phyloP scores from a whole-genome alignment of 1,140 invertebrate species.

The Matsumurasca onukii region DNA sequence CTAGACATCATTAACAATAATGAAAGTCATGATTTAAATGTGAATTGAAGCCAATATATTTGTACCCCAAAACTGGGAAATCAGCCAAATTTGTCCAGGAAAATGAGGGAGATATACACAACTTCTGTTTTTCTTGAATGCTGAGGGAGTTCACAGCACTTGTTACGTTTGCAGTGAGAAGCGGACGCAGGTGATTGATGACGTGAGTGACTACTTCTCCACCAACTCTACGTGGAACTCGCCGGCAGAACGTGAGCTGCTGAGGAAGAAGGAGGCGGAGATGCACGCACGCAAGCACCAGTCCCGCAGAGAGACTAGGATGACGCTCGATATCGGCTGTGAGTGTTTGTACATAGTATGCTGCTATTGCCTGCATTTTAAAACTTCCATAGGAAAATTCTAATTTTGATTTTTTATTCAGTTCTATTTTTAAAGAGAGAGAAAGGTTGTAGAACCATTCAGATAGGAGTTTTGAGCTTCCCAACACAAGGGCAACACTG shows the following conservation, averaged over 20 bases:
- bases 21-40: no score
- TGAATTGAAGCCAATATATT: no score
- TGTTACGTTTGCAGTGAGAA: slow-evolving; percentile 69
- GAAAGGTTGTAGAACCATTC: not conserved
- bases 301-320: slow-evolving; percentile 64
- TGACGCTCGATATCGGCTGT: slow-evolving; percentile 85
- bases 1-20: no score
- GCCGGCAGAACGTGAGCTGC: slow-evolving; percentile 64
- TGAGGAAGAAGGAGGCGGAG: slow-evolving; percentile 70
- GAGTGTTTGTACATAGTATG: slow-evolving; percentile 40
- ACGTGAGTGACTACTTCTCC: slow-evolving; percentile 92
- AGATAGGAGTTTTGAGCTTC: no score
- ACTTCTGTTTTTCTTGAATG: no score
- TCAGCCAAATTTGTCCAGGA: no score
- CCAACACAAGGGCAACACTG: no score
- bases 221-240: slow-evolving; percentile 79
- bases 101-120: no score
- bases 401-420: not conserved
- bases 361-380: no score
- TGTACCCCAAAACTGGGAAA: no score
- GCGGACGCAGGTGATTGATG: slow-evolving; percentile 90
- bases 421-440: not conserved
- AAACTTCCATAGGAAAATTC: not conserved
- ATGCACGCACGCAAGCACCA: slow-evolving; percentile 67
- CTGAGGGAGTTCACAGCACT: no score